These are phyloP conservation scores for Dendronephthya gigantea DNA, from an alignment of 64 coral and sea anemone genomes.

Conservation along the genomic window DNA sequence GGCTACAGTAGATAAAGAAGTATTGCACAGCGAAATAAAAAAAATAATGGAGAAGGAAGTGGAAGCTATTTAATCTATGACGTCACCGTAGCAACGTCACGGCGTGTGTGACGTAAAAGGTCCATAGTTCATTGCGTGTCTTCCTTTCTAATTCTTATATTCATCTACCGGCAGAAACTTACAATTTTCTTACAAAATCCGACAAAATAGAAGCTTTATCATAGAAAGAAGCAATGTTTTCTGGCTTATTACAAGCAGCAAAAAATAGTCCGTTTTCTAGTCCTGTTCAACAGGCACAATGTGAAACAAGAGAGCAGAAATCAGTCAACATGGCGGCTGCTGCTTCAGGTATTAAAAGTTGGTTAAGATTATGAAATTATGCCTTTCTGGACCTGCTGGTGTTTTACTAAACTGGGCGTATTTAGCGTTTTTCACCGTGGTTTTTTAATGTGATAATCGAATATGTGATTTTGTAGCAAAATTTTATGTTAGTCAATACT, in stretches of 20 bases:
- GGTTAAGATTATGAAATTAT: not conserved
- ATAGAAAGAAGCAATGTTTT: slow-evolving; percentile 60
- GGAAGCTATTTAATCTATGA: too few species aligned
- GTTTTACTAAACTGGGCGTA: not conserved
- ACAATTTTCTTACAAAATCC: not conserved
- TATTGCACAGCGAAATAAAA: too few species aligned
- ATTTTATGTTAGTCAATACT: too few species aligned
- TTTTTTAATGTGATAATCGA: too few species aligned
- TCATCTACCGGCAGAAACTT: not conserved
- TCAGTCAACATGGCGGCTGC: slow-evolving; percentile 56
- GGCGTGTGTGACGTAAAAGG: not conserved
- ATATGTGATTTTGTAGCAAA: too few species aligned
- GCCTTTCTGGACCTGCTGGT: too few species aligned
- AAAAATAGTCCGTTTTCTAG: slow-evolving; percentile 64
- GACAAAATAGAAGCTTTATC: not conserved
- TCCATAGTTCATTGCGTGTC: slow-evolving; percentile 16
- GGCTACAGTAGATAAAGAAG: too few species aligned
- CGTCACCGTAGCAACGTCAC: not conserved
- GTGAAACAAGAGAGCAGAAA: slow-evolving; percentile 40
- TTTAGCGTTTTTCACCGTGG: too few species aligned
- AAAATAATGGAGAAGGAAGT: too few species aligned
- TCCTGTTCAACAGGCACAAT: slow-evolving; percentile 58
- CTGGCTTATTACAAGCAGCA: slow-evolving; percentile 68
- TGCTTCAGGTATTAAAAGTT: slow-evolving; percentile 34
- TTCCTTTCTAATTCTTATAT: not conserved